A percentile compares a stretch with the other conserved stretches of the same genome.
These are phyloP conservation scores for Euura saliciscinereae DNA, from an alignment of 1,140 invertebrate species.

Conservation along the genomic window DNA sequence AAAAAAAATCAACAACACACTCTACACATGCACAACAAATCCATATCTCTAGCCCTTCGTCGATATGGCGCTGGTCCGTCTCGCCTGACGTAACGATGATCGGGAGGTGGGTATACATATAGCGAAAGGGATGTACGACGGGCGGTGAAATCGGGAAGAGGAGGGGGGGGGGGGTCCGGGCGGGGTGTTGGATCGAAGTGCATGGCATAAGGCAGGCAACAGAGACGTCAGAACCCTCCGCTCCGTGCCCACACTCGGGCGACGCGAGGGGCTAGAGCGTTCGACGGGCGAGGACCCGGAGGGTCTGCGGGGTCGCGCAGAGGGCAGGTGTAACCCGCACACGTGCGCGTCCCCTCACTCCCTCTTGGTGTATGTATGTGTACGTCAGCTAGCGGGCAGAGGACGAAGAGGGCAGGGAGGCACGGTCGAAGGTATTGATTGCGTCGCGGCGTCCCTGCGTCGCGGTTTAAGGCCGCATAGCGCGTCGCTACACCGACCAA, in stretches of 20 bases:
- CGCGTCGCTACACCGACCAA: neutral
- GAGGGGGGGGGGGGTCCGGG: conserved; percentile 28
- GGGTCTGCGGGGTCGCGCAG: conserved; percentile 6
- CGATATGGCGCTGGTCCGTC: conserved; percentile 10
- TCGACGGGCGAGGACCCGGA: neutral
- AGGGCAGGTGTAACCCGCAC: neutral
- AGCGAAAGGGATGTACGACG: neutral
- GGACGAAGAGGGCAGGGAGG: neutral
- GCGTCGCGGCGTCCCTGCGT: conserved; percentile 1
- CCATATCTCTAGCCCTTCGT: neutral
- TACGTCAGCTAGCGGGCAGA: neutral
- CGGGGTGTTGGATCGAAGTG: neutral
- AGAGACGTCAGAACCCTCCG: conserved; percentile 9
- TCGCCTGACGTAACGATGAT: conserved; percentile 10
- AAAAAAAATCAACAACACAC: no score
- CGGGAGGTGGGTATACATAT: neutral
- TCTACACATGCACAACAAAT: neutral
- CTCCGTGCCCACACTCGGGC: neutral
- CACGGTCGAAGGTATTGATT: conserved; percentile 4
- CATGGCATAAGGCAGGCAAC: neutral
- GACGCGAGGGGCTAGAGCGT: neutral
- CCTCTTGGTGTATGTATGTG: neutral
- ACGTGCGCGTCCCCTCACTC: neutral
- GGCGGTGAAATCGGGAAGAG: conserved; percentile 26
- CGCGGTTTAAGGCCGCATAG: conserved; percentile 1